These are phyloP conservation scores for Pangasius larnaudii DNA, from an alignment of 2,797 vertebrate species.

Conservation along the genomic window DNA sequence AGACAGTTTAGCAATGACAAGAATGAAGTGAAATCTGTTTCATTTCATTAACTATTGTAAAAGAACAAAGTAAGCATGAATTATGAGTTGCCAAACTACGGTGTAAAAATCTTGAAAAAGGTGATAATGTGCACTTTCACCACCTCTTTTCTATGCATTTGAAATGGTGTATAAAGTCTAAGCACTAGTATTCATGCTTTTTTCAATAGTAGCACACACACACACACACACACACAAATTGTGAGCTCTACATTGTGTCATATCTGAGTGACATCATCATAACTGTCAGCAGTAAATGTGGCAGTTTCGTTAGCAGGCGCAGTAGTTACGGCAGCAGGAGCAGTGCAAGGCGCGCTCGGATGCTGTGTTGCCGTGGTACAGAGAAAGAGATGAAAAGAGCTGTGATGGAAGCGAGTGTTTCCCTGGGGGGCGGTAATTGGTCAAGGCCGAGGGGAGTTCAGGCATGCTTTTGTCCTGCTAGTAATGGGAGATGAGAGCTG, in stretches of 20 bases:
- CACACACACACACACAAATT: neutral
- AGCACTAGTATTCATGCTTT: conserved; percentile 5
- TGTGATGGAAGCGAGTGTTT: conserved; percentile 43
- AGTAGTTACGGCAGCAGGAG: conserved; percentile 38
- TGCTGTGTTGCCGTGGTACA: conserved; percentile 25
- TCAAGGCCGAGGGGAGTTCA: conserved; percentile 51
- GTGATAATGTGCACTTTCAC: conserved; percentile 16
- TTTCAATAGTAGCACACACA: conserved; percentile 14
- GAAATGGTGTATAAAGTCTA: conserved; percentile 17
- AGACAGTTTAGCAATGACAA: neutral
- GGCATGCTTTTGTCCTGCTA: conserved; percentile 54
- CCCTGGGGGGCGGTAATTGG: conserved; percentile 55
- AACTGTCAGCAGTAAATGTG: conserved; percentile 21
- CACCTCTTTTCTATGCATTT: conserved; percentile 1
- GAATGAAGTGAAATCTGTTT: neutral
- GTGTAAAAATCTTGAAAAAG: conserved; percentile 12
- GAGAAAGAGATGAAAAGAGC: conserved; percentile 50
- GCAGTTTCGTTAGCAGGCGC: conserved; percentile 38
- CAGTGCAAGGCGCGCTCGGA: conserved; percentile 17
- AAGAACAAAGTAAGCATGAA: neutral
- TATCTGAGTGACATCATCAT: conserved; percentile 17
- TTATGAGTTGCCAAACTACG: neutral
- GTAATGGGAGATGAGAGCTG: conserved; percentile 57
- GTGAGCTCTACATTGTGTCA: conserved; percentile 3
- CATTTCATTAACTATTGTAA: neutral